A percentile compares a stretch with the other conserved stretches of the same genome.
Evolutionary conservation across 30 jellyfish, hydroid and myxozoan genomes (phyloP).

Genomic region (Hydractinia symbiolongicarpus): DNA sequence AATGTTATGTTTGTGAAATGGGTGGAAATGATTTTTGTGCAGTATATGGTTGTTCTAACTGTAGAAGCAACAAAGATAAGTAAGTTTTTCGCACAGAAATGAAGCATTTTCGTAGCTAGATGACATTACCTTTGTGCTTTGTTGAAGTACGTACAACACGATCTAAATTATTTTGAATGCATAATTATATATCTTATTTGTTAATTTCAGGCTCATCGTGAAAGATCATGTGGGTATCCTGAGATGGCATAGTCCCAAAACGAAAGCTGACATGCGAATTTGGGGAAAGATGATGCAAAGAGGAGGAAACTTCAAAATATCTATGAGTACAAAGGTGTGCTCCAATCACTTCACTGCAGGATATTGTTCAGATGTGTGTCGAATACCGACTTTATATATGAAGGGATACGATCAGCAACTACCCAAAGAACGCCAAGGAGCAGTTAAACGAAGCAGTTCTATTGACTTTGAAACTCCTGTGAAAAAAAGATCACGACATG

Average conservation of each 20-base stretch:
- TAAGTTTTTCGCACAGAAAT: too few species aligned
- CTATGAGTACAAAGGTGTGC: not conserved
- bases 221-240: constrained; percentile 11
- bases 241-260: constrained; percentile 8
- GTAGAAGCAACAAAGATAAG: too few species aligned
- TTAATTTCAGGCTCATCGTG: not conserved
- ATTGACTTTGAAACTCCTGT: not conserved
- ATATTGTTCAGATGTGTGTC: constrained; percentile 2
- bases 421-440: not conserved
- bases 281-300: not conserved
- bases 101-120: too few species aligned
- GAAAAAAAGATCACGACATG: too few species aligned
- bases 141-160: too few species aligned
- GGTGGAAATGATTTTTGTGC: too few species aligned
- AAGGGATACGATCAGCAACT: not conserved
- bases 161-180: too few species aligned
- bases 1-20: too few species aligned
- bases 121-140: too few species aligned
- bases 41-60: too few species aligned
- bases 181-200: too few species aligned
- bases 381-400: not conserved
- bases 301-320: not conserved
- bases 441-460: not conserved
- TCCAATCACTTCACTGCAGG: constrained; percentile 13
- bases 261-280: not conserved